Base-by-base conservation (phyloP, 2,888 invertebrate genomes). In the Quadroppia sp. region DNA sequence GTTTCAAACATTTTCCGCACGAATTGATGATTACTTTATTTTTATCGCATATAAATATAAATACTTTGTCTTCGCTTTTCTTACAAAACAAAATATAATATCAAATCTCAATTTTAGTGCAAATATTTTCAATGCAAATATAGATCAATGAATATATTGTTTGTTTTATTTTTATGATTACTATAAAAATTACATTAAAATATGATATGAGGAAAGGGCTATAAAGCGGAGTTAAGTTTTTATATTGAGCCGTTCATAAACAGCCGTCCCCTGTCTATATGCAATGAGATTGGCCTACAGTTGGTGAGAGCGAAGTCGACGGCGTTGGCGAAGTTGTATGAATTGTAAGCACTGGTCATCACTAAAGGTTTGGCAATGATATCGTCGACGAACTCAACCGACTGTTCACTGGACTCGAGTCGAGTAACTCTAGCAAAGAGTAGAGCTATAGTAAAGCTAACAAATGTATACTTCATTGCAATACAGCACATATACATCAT, bases 1-100 rank as follows among this genome's bases (percentile, higher is more conserved):
- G 42, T 67, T 67, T 67, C 42, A 42, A 67, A 67, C 67, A 67
- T 40, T 67, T 67, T 67, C 40, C 67, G 67, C 67, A 67, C 67
- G 67, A 67, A 67, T 67, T 67, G 67, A 67, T 67, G 67, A 67
- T 67, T 67, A 67, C 67, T 67, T 67, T 67, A 67, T 67, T 67
- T 67, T 67, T 67, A 67, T 67, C 40, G 67, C 15, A 42, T n/a
- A n/a, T n/a, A n/a, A n/a, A 59, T 48, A 59, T 67, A 67, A 67
- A 67, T 67, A 67, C 40, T 67, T n/a, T 67, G 67, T 67, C 40
- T 23, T 23, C 40, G 36, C 36, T 28, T 67, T 67, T 15, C 9
- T 61, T 13, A 67, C 40, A 42, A 67, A 20, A 64, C 64, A 64
- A 23, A 36, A 64, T 32, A 36, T 3, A 25, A 67, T 40, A 61